phyloP scores from a whole-genome alignment of 2,113 vertebrate species.

The Psophia crepitans region DNA sequence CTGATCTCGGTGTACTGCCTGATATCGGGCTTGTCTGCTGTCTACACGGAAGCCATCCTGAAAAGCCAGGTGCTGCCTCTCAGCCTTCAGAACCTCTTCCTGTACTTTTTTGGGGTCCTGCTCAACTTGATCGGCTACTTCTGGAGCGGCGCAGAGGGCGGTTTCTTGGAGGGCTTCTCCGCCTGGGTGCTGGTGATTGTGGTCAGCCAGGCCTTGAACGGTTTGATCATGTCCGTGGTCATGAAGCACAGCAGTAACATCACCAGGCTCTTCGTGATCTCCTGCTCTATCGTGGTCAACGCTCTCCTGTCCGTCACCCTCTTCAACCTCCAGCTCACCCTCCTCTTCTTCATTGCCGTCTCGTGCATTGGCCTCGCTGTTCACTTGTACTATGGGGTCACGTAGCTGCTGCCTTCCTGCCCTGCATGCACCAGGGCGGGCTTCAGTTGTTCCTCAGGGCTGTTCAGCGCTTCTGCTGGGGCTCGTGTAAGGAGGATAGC shows the following conservation, averaged over 20 bases:
- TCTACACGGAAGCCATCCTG: conserved; percentile 88
- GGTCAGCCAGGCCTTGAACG: conserved; percentile 86
- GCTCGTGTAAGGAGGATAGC: background rate
- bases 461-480: background rate
- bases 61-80: conserved; percentile 87
- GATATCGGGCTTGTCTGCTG: conserved; percentile 86
- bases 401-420: background rate
- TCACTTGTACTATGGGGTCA: conserved; percentile 84
- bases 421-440: accelerated
- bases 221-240: conserved; percentile 91
- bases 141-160: conserved; percentile 22
- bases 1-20: conserved; percentile 83
- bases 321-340: conserved; percentile 85
- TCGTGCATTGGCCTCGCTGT: conserved; percentile 82
- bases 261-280: conserved; percentile 92
- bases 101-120: conserved; percentile 87
- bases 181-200: conserved; percentile 79
- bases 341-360: conserved; percentile 80
- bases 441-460: background rate
- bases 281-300: conserved; percentile 91
- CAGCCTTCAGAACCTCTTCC: conserved; percentile 89
- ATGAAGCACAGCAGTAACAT: conserved; percentile 95
- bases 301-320: conserved; percentile 81
- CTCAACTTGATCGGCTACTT: conserved; percentile 78
- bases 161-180: conserved; percentile 86